Evolutionary conservation across 1,140 invertebrate species (phyloP).

Genomic region (Drosophila santomea): DNA sequence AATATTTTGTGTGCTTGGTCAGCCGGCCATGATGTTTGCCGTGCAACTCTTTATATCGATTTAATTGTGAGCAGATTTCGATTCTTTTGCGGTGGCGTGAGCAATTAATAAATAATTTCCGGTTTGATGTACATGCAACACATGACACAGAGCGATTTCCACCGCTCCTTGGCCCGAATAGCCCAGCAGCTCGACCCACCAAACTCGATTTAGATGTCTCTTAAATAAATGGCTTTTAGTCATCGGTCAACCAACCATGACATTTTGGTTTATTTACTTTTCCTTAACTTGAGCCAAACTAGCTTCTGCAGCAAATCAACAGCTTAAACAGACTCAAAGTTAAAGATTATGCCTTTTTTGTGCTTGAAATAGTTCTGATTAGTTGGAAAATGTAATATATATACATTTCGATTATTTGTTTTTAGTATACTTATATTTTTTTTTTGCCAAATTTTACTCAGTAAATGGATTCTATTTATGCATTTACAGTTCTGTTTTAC

Average conservation of each 20-base stretch:
- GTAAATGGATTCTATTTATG: no score
- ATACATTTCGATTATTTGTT: no score
- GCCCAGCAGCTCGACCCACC: conserved; percentile 11
- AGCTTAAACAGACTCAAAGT: background rate
- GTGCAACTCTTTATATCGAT: conserved; percentile 64
- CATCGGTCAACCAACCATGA: conserved; percentile 24
- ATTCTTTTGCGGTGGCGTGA: conserved; percentile 42
- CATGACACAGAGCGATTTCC: conserved; percentile 47
- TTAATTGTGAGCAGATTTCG: conserved; percentile 57
- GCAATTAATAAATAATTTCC: conserved; percentile 78
- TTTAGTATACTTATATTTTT: no score
- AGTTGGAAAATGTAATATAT: background rate
- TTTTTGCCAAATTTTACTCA: no score
- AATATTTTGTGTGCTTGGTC: conserved; percentile 28
- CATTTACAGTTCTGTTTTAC: background rate
- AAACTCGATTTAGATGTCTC: conserved; percentile 47
- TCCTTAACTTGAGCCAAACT: background rate
- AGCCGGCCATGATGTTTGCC: conserved; percentile 36
- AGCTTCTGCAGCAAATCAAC: background rate
- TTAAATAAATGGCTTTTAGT: conserved; percentile 55
- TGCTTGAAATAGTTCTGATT: background rate
- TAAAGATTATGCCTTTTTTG: no score
- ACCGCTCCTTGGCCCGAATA: conserved; percentile 27
- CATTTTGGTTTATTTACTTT: conserved; percentile 18
- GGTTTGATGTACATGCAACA: conserved; percentile 32